Conservation (phyloP, 2,113 vertebrate genomes). For the Glareola pratincola region DNA sequence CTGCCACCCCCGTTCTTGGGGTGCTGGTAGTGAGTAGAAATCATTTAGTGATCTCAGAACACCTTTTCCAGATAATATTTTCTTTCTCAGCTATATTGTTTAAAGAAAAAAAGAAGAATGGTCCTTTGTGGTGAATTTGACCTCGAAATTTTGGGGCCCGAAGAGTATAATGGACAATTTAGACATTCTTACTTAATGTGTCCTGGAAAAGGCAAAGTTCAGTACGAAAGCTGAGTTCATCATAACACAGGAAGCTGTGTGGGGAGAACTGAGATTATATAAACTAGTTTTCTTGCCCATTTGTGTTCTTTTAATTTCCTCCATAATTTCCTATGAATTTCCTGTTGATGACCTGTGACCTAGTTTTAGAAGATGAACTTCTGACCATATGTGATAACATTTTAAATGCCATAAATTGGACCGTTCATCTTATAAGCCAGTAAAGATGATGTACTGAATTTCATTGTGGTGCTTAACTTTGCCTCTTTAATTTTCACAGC, state of each 20-base stretch:
- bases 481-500: not conserved
- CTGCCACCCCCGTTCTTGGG: not conserved
- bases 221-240: slow-evolving; percentile 10
- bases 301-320: slow-evolving; percentile 47
- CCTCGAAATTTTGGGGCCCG: not conserved
- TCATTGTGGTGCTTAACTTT: not conserved
- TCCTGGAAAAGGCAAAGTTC: slow-evolving; percentile 24
- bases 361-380: slow-evolving; percentile 22
- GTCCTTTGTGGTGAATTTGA: not conserved
- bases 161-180: slow-evolving; percentile 25
- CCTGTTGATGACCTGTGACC: slow-evolving; percentile 39
- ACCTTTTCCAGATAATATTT: not conserved
- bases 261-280: slow-evolving; percentile 14
- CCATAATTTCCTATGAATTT: slow-evolving; percentile 55
- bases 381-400: not conserved
- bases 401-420: not conserved
- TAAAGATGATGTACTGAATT: not conserved
- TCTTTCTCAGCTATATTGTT: not conserved
- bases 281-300: slow-evolving; percentile 9
- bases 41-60: not conserved
- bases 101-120: not conserved
- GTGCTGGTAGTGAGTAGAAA: not conserved
- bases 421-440: not conserved
- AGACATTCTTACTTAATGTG: not conserved
- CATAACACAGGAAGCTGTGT: slow-evolving; percentile 43